Base-by-base conservation (phyloP, 2,888 invertebrate species). In the Aleiodes alternator region DNA sequence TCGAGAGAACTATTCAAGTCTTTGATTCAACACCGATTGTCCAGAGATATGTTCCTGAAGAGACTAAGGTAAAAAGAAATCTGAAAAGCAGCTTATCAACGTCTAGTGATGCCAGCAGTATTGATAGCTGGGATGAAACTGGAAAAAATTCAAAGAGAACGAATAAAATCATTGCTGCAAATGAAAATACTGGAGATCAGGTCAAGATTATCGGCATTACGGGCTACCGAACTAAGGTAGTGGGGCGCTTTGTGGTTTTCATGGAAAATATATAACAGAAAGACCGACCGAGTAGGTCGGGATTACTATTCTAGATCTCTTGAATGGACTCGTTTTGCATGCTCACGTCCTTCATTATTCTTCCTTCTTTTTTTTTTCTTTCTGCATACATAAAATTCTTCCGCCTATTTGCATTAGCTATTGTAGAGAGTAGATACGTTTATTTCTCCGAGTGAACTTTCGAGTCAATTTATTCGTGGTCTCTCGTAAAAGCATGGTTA, bases 21-120 rank as follows among this genome's bases (percentile, higher is more conserved):
- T 88, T 86, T 71, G 84, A 84, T 43, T 79, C 84, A 1, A 80
- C 84, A 16, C 82, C 86, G 66, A 83, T 85, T 34, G 82, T 82
- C 16, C 78, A 76, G 12, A 82, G 14, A 78, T 82, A 55, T 7
- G 51, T 51, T 51, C 12, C 51, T 51, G 51, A 48, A 51, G 16
- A 51, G 23, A 9, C 68, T 59, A 34, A 59, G 14, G 79, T 78
- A 11, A 80, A 81, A 80, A 82, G 82, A 43, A 81, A 77, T 4
- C 69, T 77, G 31, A 79, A 69, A 73, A 80, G 75, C 79, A 78
- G 77, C 38, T 72, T 80, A 11, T 81, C 82, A 50, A 83, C 80
- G 2, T 85, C 86, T 23, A 84, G 83, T 76, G 83, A 82, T 0
- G 83, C 82, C n/a, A 85, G 82, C 73, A 84, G 83, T 66, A 85